Base-by-base conservation (phyloP, 2,888 invertebrate species). In the Caenorhabditis imperialis region DNA sequence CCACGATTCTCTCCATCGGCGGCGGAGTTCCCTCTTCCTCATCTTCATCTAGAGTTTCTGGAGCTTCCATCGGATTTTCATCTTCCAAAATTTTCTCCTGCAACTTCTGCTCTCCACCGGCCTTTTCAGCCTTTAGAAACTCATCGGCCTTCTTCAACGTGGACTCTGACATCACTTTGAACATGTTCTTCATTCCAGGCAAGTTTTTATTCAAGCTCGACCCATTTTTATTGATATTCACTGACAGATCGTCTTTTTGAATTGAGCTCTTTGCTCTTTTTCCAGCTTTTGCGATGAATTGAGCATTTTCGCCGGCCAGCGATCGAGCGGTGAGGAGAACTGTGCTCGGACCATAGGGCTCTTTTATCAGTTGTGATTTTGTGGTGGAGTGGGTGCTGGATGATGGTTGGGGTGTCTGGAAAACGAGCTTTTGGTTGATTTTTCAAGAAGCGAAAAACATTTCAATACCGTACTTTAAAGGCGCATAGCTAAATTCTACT, bases 121-220 rank as follows among this genome's bases (percentile, higher is more conserved):
- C 30, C 3, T 50, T n/a, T 14, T 54, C 45, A 35, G 6, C 5
- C 23, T 63, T 58, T 22, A 72, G 4, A 33, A 37, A 33, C 3
- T 22, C 33, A 2, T 55, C 71, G 5, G 57, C 30, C 25, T 75
- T 75, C 8, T 35, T 47, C 16, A 70, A 20, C 0, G 54, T 58
- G 0, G 67, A 61, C 38, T 69, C 53, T 10, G 57, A 10, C 7
- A 75, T 5, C 3, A 75, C 63, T 37, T 62, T 62, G 53, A 75
- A 63, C 58, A 70, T 50, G 25, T 70, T 69, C 44, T 57, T 54
- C 75, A 75, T 75, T 37, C 58, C 69, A 5, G 75, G 69, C n/a
- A 75, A 30, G 38, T 75, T 70, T 37, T 44, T 27, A 23, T 75
- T 75, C 10, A 75, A 30, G 0, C 33, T 10, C 5, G 74, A 74